Evolutionary conservation across 2,113 vertebrate genomes (phyloP), one percentile per base, ranked within the genome.

Genomic region (Salvelinus sp.): DNA sequence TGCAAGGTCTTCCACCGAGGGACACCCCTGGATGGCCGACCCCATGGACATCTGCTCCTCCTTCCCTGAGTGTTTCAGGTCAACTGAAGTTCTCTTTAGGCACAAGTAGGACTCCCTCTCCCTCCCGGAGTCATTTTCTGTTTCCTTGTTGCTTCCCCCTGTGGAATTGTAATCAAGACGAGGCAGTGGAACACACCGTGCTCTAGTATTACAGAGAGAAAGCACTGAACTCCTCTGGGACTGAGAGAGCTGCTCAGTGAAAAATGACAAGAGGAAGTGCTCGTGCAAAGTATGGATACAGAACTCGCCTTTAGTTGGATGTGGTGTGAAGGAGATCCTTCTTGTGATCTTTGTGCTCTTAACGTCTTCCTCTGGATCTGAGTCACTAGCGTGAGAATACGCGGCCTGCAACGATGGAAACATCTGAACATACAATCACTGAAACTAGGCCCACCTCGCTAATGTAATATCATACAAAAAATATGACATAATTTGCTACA

Each of bases 321-420:
- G 95, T 76, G 93, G 94, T 83, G 96, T 97, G 87, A 97, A 96
- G 71, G 97, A 99, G 79, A 96, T 93, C 91, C 95, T 96, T 86
- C 96, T 93, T 90, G 95, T 94, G 84, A 87, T 91, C 85, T 94
- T 96, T 85, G 85, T 10, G 58, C n/a, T 9, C n/a, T 62, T 62
- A 22, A 22, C 88, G 75, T 92, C 44, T 13, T 69, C 38, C 38
- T 44, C 95, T 72, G 78, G 93, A 63, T 96, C 95, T 1, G 88
- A 95, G 77, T 96, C 95, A 82, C 92, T 93, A 82, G 47, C 81
- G 33, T 90, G 81, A 69, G 83, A 80, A 79, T 83, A 78, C 20
- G 83, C 75, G 20, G 87, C 65, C 93, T 94, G 76, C 47, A 79
- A 16, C 7, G 28, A 38, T n/a, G 60, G 60, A 30, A 54, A 54